Base-by-base conservation (phyloP, 1,140 invertebrate species). In the Drosophila sturtevanti region DNA sequence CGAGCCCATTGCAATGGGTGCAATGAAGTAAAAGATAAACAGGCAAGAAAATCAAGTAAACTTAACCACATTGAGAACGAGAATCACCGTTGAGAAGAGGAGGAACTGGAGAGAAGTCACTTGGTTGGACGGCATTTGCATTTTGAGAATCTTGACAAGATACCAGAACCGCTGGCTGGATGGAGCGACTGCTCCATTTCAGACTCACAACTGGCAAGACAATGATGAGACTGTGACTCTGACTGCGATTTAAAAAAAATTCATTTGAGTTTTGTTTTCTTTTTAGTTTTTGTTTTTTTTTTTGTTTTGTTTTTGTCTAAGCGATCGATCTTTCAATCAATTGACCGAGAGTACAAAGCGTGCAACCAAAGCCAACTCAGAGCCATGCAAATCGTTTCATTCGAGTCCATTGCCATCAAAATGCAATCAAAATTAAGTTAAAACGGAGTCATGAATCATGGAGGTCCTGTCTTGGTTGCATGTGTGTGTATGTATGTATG, bases 241-340 rank as follows among this genome's bases (percentile, higher is more conserved):
- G 70, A 56, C 66, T 58, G 61, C 55, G 58, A 67, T 41, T 72
- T 63, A 64, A 78, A 69, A 63, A 63, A 89, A 90, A 87, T 90
- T 90, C 87, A 90, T 90, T 90, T 89, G 54, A 60, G 18, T 44
- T 44, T 12, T 44, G 5, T 44, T 44, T 44, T 44, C 7, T 14
- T 10, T 44, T 44, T 1, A 14, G 10, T 44, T 48, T 48, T 11
- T 44, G 0, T 44, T 44, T 44, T 44, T 44, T 18, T 16, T 2
- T 44, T 44, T 44, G n/a, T 16, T 44, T 14, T 44, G 65, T 64
- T 72, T 87, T 87, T 87, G 84, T 87, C 84, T 87, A 70, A 80
- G 69, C 84, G 72, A 90, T 89, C 89, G 89, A 90, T 90, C 89
- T 90, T 90, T 90, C 89, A 90, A 90, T 90, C 89, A 90, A 90